These are phyloP conservation scores for Synergus umbraculus DNA, from an alignment of 2,888 invertebrate genomes.

Conservation along the genomic window DNA sequence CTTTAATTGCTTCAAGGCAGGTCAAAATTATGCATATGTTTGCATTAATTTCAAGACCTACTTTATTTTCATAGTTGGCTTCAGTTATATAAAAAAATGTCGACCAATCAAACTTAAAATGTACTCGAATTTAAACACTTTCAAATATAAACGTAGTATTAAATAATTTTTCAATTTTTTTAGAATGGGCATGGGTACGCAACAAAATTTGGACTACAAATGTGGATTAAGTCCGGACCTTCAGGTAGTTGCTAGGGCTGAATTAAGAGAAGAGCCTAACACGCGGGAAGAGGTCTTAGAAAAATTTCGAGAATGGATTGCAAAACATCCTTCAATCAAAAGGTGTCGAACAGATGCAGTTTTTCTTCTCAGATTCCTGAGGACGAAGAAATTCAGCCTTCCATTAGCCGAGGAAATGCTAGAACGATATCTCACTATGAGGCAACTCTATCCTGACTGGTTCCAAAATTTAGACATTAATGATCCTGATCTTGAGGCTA, in stretches of 20 bases:
- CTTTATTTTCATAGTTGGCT: too few species aligned
- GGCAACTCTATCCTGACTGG: conserved; percentile 92
- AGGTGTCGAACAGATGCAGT: conserved; percentile 89
- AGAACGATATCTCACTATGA: conserved; percentile 90
- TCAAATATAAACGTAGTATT: too few species aligned
- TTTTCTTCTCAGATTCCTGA: conserved; percentile 89
- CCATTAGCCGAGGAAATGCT: conserved; percentile 92
- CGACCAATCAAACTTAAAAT: too few species aligned
- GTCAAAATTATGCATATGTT: too few species aligned
- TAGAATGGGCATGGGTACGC: conserved; percentile 60
- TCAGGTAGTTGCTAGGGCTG: conserved; percentile 73
- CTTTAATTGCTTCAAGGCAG: too few species aligned
- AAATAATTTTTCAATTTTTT: neutral
- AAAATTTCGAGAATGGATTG: conserved; percentile 90
- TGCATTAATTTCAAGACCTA: too few species aligned
- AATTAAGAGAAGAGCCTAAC: conserved; percentile 89
- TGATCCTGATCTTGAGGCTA: conserved; percentile 88
- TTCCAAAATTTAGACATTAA: conserved; percentile 89
- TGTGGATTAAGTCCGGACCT: conserved; percentile 63
- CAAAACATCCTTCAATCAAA: conserved; percentile 89
- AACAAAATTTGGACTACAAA: conserved; percentile 62
- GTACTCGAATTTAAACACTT: too few species aligned
- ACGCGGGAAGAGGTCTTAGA: conserved; percentile 86
- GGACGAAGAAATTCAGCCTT: conserved; percentile 92
- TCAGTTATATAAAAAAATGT: too few species aligned